Evolutionary conservation across 2,888 invertebrate genomes (phyloP).

Genomic region (Nomada flava): DNA sequence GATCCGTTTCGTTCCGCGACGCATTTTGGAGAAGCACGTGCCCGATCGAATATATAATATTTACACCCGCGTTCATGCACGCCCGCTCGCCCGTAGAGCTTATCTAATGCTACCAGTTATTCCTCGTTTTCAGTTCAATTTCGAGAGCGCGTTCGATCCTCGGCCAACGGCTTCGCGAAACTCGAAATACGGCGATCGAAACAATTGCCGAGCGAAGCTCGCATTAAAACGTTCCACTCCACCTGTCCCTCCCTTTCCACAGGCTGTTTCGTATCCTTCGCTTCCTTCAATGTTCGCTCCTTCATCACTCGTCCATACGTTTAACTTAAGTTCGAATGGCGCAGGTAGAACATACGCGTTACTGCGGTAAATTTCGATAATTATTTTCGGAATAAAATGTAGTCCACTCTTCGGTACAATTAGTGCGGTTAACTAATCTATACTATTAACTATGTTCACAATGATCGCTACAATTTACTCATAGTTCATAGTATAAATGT

Average conservation of each 20-base stretch:
- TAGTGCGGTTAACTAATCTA: slow-evolving; percentile 65
- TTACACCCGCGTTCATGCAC: too few relatives aligned
- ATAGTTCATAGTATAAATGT: slow-evolving; percentile 66
- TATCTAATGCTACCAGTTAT: too few relatives aligned
- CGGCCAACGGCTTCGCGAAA: neutral
- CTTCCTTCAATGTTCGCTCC: neutral
- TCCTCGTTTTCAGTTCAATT: neutral
- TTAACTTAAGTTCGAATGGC: slow-evolving; percentile 17
- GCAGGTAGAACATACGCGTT: slow-evolving; percentile 28
- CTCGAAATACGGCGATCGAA: slow-evolving; percentile 13
- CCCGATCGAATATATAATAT: neutral
- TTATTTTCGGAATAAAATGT: slow-evolving; percentile 64
- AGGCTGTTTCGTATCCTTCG: neutral
- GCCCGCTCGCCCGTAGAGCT: neutral
- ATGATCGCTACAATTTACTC: slow-evolving; percentile 63
- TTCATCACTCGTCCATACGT: slow-evolving; percentile 2
- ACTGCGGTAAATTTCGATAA: slow-evolving; percentile 62
- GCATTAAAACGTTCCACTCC: neutral
- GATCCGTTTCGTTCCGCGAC: neutral
- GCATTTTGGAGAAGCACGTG: slow-evolving; percentile 35
- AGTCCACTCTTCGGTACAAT: slow-evolving; percentile 65
- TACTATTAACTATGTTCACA: slow-evolving; percentile 67
- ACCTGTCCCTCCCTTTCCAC: neutral
- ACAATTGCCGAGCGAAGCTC: slow-evolving; percentile 16
- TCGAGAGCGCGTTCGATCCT: neutral